Base-by-base conservation (phyloP, 2,797 vertebrate species). In the Tragelaphus oryx region DNA sequence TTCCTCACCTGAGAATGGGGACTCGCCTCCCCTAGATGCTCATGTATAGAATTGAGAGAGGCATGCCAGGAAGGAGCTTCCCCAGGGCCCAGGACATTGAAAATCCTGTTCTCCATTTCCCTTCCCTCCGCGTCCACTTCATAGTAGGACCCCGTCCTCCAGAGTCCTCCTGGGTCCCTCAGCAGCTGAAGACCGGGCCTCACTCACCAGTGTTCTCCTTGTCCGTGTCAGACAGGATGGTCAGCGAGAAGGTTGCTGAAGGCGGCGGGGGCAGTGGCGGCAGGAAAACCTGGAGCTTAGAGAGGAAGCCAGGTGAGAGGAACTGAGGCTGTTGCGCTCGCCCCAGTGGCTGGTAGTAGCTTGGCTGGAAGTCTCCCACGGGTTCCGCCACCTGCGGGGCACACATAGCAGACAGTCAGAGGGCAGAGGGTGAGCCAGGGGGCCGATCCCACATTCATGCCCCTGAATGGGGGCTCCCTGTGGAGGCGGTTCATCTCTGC, bases 231-330 rank as follows among this genome's bases (percentile, higher is more conserved):
- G 97, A 74, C 89, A 97, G 62, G n/a, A 98, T 0, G 1, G 95
- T 96, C 91, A 98, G 46, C 2, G 98, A 97, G 93, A 98, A 97
- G 0, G 97, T 3, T 14, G 98, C 86, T 1, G 98, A 74, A 1
- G 98, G 92, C 68, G 96, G 96, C 41, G 98, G 94, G 0, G 92
- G 96, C 0, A 92, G 95, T 0, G 87, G 97, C 0, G 98, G 97
- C 0, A 98, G 98, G 30, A 99, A 96, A 84, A 98, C 98, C 71
- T 97, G 98, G 87, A 98, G 96, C 3, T 97, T 98, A 26, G 98
- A 97, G 33, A 99, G 96, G 89, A 98, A 98, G 55, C 97, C 92
- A 4, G 97, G 97, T 0, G 98, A 97, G 68, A 99, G 98, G 88
- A 98, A 97, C 8, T 88, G 98, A 65, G 87, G 95, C 55, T 98